Evolutionary conservation across 2,888 invertebrate species (phyloP).

Genomic region (Lissocephala sabroskyi): DNA sequence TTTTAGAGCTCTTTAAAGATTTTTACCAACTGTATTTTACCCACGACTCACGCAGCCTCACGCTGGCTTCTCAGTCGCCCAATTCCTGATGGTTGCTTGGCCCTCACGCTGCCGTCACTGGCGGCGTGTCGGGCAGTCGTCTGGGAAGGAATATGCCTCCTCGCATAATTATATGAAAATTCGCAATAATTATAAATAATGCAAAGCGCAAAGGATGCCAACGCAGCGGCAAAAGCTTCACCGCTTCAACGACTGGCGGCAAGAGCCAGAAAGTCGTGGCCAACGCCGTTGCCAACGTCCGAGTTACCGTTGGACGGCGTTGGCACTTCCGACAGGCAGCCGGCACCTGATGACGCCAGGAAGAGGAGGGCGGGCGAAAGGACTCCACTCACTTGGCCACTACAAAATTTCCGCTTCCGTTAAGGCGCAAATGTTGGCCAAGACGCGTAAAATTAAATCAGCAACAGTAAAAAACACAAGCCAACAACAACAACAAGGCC

Average conservation of each 20-base stretch:
- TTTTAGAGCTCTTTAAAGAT: too few relatives aligned
- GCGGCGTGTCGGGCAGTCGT: too few relatives aligned
- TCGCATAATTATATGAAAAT: slow-evolving; percentile 60
- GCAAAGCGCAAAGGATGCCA: slow-evolving; percentile 29
- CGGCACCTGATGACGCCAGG: slow-evolving; percentile 16
- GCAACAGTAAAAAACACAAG: slow-evolving; percentile 4
- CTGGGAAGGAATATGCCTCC: slow-evolving; percentile 30
- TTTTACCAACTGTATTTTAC: too few relatives aligned
- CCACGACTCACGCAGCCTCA: too few relatives aligned
- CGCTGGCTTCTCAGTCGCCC: too few relatives aligned
- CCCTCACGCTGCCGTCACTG: too few relatives aligned
- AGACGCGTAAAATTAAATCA: slow-evolving; percentile 39
- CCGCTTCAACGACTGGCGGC: background rate
- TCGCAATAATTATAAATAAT: slow-evolving; percentile 63
- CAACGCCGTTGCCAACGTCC: too few relatives aligned
- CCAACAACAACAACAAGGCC: slow-evolving; percentile 18
- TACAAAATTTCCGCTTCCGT: slow-evolving; percentile 35
- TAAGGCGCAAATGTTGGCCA: slow-evolving; percentile 14
- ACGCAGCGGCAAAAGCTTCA: slow-evolving; percentile 26
- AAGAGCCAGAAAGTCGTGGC: too few relatives aligned
- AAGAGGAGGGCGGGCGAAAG: too few relatives aligned
- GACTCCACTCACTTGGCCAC: slow-evolving; percentile 29
- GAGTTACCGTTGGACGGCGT: too few relatives aligned
- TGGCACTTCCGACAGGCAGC: slow-evolving; percentile 41
- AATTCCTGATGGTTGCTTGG: too few relatives aligned